Percentiles rank a stretch among this genome's conserved stretches.
Evolutionary conservation across 2,888 invertebrate genomes (phyloP).

Genomic region (Cheilosia scutellata): DNA sequence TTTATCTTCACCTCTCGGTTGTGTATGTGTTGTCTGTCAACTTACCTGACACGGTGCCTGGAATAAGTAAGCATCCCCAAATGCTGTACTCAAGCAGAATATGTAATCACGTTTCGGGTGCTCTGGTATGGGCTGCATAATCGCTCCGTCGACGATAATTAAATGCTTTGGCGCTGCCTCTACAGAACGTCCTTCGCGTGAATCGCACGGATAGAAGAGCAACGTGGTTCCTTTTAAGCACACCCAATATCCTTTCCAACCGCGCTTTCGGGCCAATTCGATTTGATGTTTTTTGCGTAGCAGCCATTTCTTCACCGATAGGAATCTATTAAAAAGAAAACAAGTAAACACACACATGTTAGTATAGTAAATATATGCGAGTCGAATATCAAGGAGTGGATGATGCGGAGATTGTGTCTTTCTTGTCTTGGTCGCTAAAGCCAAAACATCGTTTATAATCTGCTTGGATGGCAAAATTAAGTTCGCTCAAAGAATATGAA

Average conservation of each 20-base stretch:
- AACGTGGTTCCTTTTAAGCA: conserved; percentile 98
- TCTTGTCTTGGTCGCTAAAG: background rate
- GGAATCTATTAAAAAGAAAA: conserved; percentile 88
- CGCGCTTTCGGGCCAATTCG: conserved; percentile 96
- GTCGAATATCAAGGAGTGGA: conserved; percentile 9
- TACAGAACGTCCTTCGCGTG: conserved; percentile 94
- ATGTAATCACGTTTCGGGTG: conserved; percentile 99
- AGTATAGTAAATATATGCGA: conserved; percentile 49
- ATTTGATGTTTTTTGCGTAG: conserved; percentile 98
- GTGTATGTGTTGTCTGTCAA: conserved; percentile 66
- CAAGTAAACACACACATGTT: conserved; percentile 45
- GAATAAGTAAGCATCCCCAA: conserved; percentile 98
- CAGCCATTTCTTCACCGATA: conserved; percentile 99
- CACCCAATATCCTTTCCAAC: conserved; percentile 99
- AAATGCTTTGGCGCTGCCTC: conserved; percentile 97
- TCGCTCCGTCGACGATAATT: conserved; percentile 97
- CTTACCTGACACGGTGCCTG: conserved; percentile 94
- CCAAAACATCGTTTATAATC: conserved; percentile 38
- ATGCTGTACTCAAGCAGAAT: conserved; percentile 98
- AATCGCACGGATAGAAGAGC: conserved; percentile 97
- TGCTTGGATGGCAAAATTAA: conserved; percentile 27
- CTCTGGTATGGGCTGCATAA: conserved; percentile 99
- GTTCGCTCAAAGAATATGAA: conserved; percentile 43
- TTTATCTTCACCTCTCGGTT: conserved; percentile 42
- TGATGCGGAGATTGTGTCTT: conserved; percentile 3